Percentiles rank a stretch among this genome's conserved stretches.
These are phyloP conservation scores for Bucco capensis DNA, from an alignment of 2,113 vertebrate species.

Conservation along the genomic window DNA sequence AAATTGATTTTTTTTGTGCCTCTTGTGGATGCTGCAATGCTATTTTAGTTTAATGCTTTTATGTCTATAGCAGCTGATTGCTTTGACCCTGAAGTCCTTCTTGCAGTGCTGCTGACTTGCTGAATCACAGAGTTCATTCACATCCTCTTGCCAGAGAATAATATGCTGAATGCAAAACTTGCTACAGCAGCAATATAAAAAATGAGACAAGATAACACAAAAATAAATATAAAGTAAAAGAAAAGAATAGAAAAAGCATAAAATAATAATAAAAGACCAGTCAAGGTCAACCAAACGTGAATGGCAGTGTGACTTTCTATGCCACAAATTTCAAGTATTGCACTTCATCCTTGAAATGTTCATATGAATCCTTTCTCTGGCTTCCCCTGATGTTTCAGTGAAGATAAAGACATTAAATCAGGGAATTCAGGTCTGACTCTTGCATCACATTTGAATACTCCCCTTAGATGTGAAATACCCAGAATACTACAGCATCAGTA, in stretches of 20 bases:
- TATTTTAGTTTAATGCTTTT: slow-evolving; percentile 40
- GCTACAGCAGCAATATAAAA: neutral
- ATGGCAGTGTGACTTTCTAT: neutral
- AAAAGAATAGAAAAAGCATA: neutral
- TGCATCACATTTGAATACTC: neutral
- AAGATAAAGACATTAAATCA: neutral
- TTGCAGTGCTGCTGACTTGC: slow-evolving; percentile 23
- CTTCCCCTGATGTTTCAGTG: neutral
- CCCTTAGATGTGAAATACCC: neutral
- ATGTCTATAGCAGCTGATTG: slow-evolving; percentile 23
- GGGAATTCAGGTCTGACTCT: neutral
- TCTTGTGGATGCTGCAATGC: slow-evolving; percentile 12
- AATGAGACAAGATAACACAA: neutral
- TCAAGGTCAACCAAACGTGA: neutral
- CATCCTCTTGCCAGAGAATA: neutral
- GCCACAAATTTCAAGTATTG: neutral
- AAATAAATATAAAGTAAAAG: neutral
- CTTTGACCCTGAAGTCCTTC: slow-evolving; percentile 57
- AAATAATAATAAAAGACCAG: neutral
- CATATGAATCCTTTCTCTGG: neutral
- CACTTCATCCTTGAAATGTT: neutral
- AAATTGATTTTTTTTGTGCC: slow-evolving; percentile 32
- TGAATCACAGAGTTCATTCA: slow-evolving; percentile 40
- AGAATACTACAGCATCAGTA: neutral
- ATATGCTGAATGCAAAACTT: neutral